Conservation (phyloP, 2,797 vertebrate genomes). For the Alfaro cultratus region DNA sequence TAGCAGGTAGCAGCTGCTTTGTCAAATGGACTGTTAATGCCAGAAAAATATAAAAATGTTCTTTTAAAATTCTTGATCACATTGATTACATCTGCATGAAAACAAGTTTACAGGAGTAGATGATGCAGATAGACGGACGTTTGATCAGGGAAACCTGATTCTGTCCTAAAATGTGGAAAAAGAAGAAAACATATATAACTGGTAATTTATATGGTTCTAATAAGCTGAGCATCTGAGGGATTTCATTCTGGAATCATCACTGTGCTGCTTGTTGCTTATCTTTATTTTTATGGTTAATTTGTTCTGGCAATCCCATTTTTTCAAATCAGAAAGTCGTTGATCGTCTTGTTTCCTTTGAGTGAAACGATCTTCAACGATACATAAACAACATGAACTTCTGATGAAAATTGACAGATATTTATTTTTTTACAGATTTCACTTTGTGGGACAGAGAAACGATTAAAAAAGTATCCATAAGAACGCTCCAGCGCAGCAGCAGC, state of each 20-base stretch:
- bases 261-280: background rate
- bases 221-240: background rate
- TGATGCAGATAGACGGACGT: too few relatives aligned
- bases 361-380: background rate
- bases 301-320: background rate
- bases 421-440: background rate
- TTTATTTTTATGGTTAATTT: too few relatives aligned
- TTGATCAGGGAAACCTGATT: too few relatives aligned
- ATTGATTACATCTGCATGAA: too few relatives aligned
- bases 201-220: too few relatives aligned
- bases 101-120: too few relatives aligned
- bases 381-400: background rate
- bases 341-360: background rate
- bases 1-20: background rate
- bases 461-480: background rate
- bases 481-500: background rate
- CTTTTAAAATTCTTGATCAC: background rate
- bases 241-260: too few relatives aligned
- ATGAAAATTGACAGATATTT: background rate
- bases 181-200: too few relatives aligned
- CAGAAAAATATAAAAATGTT: background rate
- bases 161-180: too few relatives aligned
- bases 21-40: background rate
- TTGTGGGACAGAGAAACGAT: conserved; percentile 1
- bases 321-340: background rate